Percentiles rank a stretch among this genome's conserved stretches.
phyloP scores from a whole-genome alignment of 2,113 vertebrate genomes.

The Corythornis vintsioides region DNA sequence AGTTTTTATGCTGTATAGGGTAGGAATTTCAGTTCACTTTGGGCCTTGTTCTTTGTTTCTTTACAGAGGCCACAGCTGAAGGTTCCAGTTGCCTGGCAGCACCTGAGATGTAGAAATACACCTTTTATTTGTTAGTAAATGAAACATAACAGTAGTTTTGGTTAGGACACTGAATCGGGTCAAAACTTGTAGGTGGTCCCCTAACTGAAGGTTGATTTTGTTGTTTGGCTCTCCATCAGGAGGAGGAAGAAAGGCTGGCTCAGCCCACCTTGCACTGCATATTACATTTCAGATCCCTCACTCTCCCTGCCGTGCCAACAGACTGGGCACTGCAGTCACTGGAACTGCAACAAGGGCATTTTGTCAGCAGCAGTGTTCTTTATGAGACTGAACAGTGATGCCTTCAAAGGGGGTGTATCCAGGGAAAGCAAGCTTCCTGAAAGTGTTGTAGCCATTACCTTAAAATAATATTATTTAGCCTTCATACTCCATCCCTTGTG shows the following conservation, averaged over 20 bases:
- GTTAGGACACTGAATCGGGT: background rate
- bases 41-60: background rate
- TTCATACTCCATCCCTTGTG: constrained; percentile 47
- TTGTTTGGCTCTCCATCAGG: background rate
- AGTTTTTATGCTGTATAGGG: background rate
- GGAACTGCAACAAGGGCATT: constrained; percentile 47
- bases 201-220: background rate
- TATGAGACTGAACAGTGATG: constrained; percentile 67
- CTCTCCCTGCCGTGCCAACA: background rate
- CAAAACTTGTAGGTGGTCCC: background rate
- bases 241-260: background rate
- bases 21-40: background rate
- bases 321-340: constrained; percentile 42
- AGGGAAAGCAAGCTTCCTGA: constrained; percentile 58
- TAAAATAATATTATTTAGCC: constrained; percentile 66
- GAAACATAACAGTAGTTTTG: background rate
- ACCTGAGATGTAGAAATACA: background rate
- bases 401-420: constrained; percentile 63
- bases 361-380: constrained; percentile 21
- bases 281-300: constrained; percentile 31
- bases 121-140: background rate
- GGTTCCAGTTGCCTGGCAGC: background rate
- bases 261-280: background rate
- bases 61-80: background rate
- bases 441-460: constrained; percentile 35